Base-by-base conservation (phyloP, 2,113 vertebrate species). In the Zosterops hypoxanthus region DNA sequence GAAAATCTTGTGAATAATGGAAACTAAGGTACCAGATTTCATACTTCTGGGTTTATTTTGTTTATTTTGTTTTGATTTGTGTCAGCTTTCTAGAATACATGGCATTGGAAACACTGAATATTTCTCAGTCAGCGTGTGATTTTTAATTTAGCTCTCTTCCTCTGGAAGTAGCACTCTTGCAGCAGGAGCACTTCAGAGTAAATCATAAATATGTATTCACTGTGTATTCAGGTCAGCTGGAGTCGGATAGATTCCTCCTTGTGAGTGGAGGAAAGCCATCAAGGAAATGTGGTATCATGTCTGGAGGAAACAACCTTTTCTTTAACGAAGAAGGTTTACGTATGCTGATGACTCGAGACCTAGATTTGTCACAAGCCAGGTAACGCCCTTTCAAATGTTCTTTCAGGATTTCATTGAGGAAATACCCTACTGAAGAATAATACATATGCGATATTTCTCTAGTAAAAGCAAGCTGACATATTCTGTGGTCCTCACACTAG, bases 271-370 rank as follows among this genome's bases (percentile, higher is more conserved):
- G 99, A 63, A 99, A 99, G 93, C 98, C 99, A 5, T 99, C 99
- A 87, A 98, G 99, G 86, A 99, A 99, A 97, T 99, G 99, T 88
- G 99, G 99, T 3, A 99, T 99, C 94, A 98, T 99, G 97, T 99
- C 99, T 65, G 99, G 99, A 84, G 99, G 99, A 93, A 99, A 99
- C 97, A 99, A 99, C 94, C 97, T 99, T 78, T 99, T 99, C 97
- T 99, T 99, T 96, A 99, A 99, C 1, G 99, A 99, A 94, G 99
- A 99, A 71, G 99, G 99, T 46, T 97, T 99, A 57, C 98, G 99
- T 49, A 99, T 99, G 99, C 97, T 99, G 97, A 98, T 99, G 97
- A 99, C 99, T 49, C 98, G 97, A 75, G 99, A 99, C 94, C 97
- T 99, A 97, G 99, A 99, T 96, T 97, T 99, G 82, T 99, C 99